phyloP scores from a whole-genome alignment of 1,140 invertebrate genomes.

The Odontomachus brunneus region DNA sequence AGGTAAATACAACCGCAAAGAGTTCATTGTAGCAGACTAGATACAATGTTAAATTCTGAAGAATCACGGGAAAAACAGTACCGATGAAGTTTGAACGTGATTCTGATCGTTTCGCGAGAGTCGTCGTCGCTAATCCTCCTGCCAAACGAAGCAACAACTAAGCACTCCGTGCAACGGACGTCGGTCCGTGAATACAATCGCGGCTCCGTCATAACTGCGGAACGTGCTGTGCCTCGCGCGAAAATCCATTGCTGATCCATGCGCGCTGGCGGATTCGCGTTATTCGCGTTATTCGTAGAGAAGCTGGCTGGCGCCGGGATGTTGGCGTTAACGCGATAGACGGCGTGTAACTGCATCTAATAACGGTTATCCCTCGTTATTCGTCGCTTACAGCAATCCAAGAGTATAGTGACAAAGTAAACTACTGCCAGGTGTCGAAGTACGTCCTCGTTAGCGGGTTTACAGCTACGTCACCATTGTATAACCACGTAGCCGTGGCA shows the following conservation, averaged over 20 bases:
- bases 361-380: conserved; percentile 74
- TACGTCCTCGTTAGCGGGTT: conserved; percentile 70
- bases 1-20: too few relatives aligned
- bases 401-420: conserved; percentile 61
- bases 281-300: conserved; percentile 19
- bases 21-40: too few relatives aligned
- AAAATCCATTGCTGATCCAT: not conserved
- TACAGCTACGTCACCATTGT: conserved; percentile 69
- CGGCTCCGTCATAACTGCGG: not conserved
- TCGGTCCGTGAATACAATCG: too few relatives aligned
- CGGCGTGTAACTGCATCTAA: conserved; percentile 64
- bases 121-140: too few relatives aligned
- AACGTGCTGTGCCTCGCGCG: not conserved
- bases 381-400: conserved; percentile 54
- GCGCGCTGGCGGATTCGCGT: conserved; percentile 15
- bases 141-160: too few relatives aligned
- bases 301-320: conserved; percentile 17
- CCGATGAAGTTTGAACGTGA: too few relatives aligned
- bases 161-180: too few relatives aligned
- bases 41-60: too few relatives aligned
- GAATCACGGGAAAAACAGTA: too few relatives aligned
- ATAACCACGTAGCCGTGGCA: conserved; percentile 62
- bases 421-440: conserved; percentile 67
- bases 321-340: conserved; percentile 21
- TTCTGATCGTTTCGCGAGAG: too few relatives aligned